A percentile compares a stretch with the other conserved stretches of the same genome.
Conservation (phyloP, 2,113 vertebrate genomes). For the Vidua macroura region DNA sequence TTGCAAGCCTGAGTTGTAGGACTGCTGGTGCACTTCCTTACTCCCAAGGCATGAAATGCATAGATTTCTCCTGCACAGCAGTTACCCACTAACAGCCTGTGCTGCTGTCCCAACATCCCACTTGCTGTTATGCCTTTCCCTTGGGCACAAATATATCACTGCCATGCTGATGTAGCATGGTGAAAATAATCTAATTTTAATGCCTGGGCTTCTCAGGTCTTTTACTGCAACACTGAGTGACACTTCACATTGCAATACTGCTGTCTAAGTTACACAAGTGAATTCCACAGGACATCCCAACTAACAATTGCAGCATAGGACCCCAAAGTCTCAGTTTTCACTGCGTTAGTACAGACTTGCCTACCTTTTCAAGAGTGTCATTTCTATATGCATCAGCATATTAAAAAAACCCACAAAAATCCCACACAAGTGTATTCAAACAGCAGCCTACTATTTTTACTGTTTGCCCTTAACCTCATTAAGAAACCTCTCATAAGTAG, state of each 20-base stretch:
- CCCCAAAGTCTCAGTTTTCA: not conserved
- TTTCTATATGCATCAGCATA: not conserved
- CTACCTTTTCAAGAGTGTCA: not conserved
- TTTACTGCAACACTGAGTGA: not conserved
- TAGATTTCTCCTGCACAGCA: not conserved
- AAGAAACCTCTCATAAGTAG: not conserved
- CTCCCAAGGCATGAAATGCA: not conserved
- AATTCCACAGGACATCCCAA: not conserved
- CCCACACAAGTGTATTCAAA: not conserved
- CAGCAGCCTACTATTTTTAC: not conserved
- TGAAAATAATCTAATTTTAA: not conserved
- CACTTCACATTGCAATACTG: fast-evolving
- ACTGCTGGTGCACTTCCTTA: not conserved
- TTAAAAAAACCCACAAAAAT: fast-evolving
- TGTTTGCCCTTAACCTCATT: not conserved
- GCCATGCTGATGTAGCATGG: not conserved
- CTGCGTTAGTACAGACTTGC: not conserved
- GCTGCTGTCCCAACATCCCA: not conserved
- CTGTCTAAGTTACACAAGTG: not conserved
- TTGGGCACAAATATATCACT: not conserved
- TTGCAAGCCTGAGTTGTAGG: fast-evolving
- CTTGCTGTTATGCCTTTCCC: not conserved
- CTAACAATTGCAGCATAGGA: not conserved
- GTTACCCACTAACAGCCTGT: not conserved
- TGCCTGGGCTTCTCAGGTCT: not conserved